Base-by-base conservation (phyloP, 2,113 vertebrate species). In the Pelobates fuscus region DNA sequence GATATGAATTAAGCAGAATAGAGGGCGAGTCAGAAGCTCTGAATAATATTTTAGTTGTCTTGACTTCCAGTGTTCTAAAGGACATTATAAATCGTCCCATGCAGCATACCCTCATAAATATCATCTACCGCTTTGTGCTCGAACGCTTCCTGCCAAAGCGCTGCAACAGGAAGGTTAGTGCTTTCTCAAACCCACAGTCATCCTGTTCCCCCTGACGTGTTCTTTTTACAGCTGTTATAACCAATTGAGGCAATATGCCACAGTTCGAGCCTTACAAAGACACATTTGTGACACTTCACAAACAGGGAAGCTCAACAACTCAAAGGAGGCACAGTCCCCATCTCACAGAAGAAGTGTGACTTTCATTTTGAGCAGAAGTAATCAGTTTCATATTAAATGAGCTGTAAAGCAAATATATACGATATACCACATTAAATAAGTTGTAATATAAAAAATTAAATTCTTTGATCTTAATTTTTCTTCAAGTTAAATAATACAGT, bases 121-220 rank as follows among this genome's bases (percentile, higher is more conserved):
- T 24, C 23, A 46, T 32, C 32, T 37, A 64, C 37, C 5, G 12
- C 80, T 84, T 83, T 86, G 82, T 80, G 20, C 29, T 82, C 83
- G 84, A 80, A 70, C 73, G 78, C 82, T 89, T 91, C 88, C 87
- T 86, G 83, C 84, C 67, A 73, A 87, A 80, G 80, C 1, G 79
- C 82, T 86, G 26, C 82, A 89, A 91, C 89, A 90, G 88, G 89
- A 90, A 92, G 87, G 84, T 87, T 81, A 82, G 78, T 84, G 84
- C 81, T 85, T 77, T 69, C 62, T 80, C 82, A 83, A 91, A 37
- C 86, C 72, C 86, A 82, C 86, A 89, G 81, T 15, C 82, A 85
- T 88, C 84, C 86, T 88, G 85, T 87, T 37, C 84, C 81, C 82
- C 87, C 82, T 30, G 78, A 82, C 75, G 44, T 72, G 67, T 70